Evolutionary conservation across 2,888 invertebrate genomes (phyloP).

Genomic region (Periphyllus acericola): DNA sequence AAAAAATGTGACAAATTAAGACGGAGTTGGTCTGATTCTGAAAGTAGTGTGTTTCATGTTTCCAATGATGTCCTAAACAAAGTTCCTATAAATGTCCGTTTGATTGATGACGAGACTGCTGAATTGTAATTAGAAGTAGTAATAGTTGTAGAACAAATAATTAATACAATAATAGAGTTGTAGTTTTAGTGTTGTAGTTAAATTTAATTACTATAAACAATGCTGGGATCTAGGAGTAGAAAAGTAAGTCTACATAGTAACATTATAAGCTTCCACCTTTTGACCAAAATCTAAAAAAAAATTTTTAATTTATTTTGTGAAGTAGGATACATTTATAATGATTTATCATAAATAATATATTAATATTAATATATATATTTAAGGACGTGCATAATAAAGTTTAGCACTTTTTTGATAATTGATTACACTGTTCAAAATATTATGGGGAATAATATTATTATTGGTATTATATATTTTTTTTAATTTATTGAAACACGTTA

Average conservation of each 20-base stretch:
- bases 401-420: background rate
- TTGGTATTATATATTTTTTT: background rate
- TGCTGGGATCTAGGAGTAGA: background rate
- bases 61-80: conserved; percentile 47
- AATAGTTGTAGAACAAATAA: background rate
- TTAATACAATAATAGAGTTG: background rate
- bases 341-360: too few species aligned
- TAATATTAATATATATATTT: too few species aligned
- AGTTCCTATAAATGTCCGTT: conserved; percentile 46
- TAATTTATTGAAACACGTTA: background rate
- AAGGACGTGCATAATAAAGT: too few species aligned
- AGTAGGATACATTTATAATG: too few species aligned
- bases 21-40: conserved; percentile 56
- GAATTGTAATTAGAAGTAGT: conserved; percentile 42
- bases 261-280: background rate
- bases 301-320: background rate
- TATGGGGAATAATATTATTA: background rate
- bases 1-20: conserved; percentile 56
- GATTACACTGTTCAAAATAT: background rate
- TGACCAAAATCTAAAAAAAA: background rate
- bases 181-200: background rate
- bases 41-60: conserved; percentile 22
- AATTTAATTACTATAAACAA: background rate
- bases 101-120: conserved; percentile 53
- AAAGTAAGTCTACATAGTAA: background rate